A percentile compares a stretch with the other conserved stretches of the same genome.
These are phyloP conservation scores for Leucania comma DNA, from an alignment of 2,888 invertebrate genomes.

Conservation along the genomic window DNA sequence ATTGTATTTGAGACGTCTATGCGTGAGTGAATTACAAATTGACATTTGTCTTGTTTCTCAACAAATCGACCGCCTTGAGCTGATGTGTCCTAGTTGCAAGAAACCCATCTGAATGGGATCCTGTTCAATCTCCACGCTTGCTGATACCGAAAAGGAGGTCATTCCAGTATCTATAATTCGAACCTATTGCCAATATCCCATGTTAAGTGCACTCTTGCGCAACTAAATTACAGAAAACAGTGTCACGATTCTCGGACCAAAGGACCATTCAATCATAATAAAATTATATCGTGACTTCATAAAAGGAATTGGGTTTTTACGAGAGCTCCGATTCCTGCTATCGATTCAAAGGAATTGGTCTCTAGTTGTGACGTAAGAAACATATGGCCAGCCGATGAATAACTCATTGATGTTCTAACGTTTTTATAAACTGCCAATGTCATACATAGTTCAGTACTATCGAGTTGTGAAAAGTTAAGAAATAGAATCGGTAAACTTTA, in stretches of 20 bases:
- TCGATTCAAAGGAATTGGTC: conserved; percentile 49
- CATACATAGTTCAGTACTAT: conserved; percentile 37
- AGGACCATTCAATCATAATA: conserved; percentile 47
- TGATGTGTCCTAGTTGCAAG: conserved; percentile 22
- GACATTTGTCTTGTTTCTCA: conserved; percentile 7
- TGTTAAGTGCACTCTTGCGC: conserved; percentile 28
- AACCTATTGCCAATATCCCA: conserved; percentile 2
- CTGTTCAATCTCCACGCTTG: not conserved
- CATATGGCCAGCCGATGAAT: conserved; percentile 53
- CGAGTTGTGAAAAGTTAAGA: not conserved
- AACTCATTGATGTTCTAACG: conserved; percentile 51
- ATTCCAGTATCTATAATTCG: conserved; percentile 1
- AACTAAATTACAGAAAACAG: conserved; percentile 34
- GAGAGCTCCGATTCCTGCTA: conserved; percentile 37
- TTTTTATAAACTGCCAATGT: conserved; percentile 44
- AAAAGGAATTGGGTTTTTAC: conserved; percentile 51
- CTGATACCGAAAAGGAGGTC: conserved; percentile 3
- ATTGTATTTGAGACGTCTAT: not conserved
- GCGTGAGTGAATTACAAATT: conserved; percentile 10
- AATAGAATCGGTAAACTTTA: not conserved
- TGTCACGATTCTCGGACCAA: conserved; percentile 26
- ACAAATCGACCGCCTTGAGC: not conserved
- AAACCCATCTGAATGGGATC: not conserved
- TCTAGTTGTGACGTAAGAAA: conserved; percentile 39
- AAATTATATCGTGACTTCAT: conserved; percentile 41